These are phyloP conservation scores for Theretra japonica DNA, from an alignment of 2,888 invertebrate species.

Conservation along the genomic window DNA sequence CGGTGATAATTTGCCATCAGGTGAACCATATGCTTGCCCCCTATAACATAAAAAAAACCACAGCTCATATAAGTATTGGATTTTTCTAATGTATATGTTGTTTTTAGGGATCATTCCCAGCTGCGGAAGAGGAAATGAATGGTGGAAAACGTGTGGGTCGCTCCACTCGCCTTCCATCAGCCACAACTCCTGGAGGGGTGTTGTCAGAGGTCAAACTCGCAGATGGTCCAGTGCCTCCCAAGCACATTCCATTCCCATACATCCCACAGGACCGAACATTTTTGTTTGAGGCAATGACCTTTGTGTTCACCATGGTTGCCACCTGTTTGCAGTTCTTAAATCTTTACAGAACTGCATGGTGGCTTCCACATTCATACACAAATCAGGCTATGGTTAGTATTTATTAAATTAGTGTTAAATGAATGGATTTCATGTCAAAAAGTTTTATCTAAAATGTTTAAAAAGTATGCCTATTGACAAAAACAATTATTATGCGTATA, in stretches of 20 bases:
- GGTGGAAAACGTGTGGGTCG: slow-evolving; percentile 64
- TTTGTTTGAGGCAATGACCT: slow-evolving; percentile 93
- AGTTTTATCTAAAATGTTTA: no score
- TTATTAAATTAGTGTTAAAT: neutral
- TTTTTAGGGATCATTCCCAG: slow-evolving; percentile 57
- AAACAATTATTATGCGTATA: no score
- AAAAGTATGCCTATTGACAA: no score
- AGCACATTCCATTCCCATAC: slow-evolving; percentile 92
- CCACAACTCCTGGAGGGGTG: slow-evolving; percentile 43
- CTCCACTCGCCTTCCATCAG: slow-evolving; percentile 53
- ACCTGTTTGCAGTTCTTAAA: slow-evolving; percentile 96
- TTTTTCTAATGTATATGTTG: neutral
- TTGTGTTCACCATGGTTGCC: slow-evolving; percentile 91
- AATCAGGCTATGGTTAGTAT: slow-evolving; percentile 91
- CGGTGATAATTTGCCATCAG: no score
- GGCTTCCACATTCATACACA: slow-evolving; percentile 96
- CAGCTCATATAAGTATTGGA: no score
- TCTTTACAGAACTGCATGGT: slow-evolving; percentile 98
- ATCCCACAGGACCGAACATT: slow-evolving; percentile 92
- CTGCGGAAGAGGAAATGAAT: slow-evolving; percentile 69
- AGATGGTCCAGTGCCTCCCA: slow-evolving; percentile 85
- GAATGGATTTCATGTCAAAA: no score
- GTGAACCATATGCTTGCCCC: no score
- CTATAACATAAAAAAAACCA: no score
- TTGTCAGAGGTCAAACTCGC: slow-evolving; percentile 58